phyloP scores from a whole-genome alignment of 2,888 invertebrate genomes.

The Drosophila tripunctata region DNA sequence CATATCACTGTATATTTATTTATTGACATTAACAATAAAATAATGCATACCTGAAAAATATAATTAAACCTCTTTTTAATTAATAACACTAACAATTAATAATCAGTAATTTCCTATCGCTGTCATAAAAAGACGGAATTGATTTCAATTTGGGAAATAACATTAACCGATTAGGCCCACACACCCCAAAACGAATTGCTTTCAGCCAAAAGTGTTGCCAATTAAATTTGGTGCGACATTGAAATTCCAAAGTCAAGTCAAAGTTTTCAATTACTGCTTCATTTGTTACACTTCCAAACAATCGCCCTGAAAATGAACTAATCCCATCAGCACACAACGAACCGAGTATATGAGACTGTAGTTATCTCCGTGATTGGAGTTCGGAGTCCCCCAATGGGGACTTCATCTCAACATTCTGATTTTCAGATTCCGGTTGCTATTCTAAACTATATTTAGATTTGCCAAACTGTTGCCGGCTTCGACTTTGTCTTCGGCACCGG shows the following conservation, averaged over 20 bases:
- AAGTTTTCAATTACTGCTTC: conserved; percentile 58
- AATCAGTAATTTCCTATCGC: background rate
- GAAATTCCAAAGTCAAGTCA: conserved; percentile 66
- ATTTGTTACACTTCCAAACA: conserved; percentile 62
- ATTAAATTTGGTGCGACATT: conserved; percentile 70
- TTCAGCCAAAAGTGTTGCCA: conserved; percentile 40
- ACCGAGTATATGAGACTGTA: conserved; percentile 23
- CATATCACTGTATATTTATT: conserved; percentile 69
- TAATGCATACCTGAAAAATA: conserved; percentile 54
- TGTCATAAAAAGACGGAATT: conserved; percentile 9
- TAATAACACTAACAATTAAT: background rate
- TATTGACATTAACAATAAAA: conserved; percentile 75
- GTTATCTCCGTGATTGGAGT: conserved; percentile 26
- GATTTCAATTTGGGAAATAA: conserved; percentile 12
- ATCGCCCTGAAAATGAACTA: conserved; percentile 50
- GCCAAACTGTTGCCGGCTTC: conserved; percentile 46
- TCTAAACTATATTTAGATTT: conserved; percentile 15
- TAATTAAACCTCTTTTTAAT: background rate
- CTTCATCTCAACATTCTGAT: conserved; percentile 16
- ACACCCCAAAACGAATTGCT: conserved; percentile 27
- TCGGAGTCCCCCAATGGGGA: conserved; percentile 20
- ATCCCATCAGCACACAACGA: conserved; percentile 60
- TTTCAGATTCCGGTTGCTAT: conserved; percentile 55
- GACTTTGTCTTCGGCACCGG: conserved; percentile 42
- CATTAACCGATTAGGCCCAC: conserved; percentile 58